Evolutionary conservation across 2,113 vertebrate genomes (phyloP).

Genomic region (Cavia porcellus): DNA sequence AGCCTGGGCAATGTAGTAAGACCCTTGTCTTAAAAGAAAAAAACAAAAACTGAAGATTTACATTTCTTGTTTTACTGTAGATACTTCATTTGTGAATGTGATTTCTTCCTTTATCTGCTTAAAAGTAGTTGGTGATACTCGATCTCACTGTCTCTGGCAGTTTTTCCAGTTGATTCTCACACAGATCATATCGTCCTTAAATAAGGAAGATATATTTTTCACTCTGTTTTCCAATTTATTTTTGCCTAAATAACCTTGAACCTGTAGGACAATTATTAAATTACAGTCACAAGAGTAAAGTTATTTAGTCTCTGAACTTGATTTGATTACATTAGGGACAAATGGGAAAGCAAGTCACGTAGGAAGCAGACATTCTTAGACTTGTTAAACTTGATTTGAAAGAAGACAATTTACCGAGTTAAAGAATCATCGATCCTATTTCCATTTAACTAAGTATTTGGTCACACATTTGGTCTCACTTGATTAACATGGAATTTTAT

Average conservation of each 20-base stretch:
- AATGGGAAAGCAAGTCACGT: too few species aligned
- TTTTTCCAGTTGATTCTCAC: neutral
- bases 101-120: neutral
- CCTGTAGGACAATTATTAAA: neutral
- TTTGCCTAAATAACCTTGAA: neutral
- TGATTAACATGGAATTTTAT: conserved; percentile 27
- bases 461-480: too few species aligned
- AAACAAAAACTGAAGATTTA: neutral
- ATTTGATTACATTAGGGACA: neutral
- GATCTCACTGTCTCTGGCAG: neutral
- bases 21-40: neutral
- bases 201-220: neutral
- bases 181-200: neutral
- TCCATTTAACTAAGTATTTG: neutral
- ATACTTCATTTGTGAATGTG: neutral
- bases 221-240: neutral
- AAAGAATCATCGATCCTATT: neutral
- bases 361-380: too few species aligned
- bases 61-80: neutral
- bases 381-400: conserved; percentile 49
- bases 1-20: neutral
- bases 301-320: conserved; percentile 48
- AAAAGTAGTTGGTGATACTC: neutral
- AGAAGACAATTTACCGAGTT: neutral
- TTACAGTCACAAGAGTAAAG: neutral